Conservation (phyloP, 64 coral and sea anemone genomes). For the Catalaphyllia jardinei region DNA sequence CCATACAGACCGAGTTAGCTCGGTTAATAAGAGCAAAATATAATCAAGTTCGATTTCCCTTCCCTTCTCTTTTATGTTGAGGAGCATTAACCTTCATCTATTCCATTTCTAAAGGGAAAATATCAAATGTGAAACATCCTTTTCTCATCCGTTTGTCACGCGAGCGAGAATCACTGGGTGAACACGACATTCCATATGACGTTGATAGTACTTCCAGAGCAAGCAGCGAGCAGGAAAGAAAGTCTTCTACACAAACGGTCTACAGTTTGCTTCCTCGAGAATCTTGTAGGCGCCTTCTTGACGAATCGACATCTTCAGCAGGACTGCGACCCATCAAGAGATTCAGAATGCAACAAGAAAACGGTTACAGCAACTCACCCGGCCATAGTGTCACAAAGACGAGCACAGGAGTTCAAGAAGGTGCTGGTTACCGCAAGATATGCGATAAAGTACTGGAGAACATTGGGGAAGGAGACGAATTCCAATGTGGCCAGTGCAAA, state of each 20-base stretch:
- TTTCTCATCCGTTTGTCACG: neutral
- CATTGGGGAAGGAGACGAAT: constrained; percentile 7
- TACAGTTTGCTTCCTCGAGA: neutral
- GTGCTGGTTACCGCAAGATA: neutral
- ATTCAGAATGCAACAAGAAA: neutral
- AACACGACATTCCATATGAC: neutral
- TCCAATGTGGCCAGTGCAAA: constrained; percentile 57
- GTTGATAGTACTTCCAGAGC: neutral
- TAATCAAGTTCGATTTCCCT: too few relatives aligned
- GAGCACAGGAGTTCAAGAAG: neutral
- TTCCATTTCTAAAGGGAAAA: neutral
- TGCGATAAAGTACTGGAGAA: constrained; percentile 7
- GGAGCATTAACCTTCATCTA: neutral
- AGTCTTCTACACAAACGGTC: neutral
- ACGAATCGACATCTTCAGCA: neutral
- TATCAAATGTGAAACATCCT: neutral
- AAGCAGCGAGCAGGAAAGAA: neutral
- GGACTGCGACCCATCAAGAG: constrained; percentile 4
- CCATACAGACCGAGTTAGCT: too few relatives aligned
- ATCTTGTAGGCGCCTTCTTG: neutral
- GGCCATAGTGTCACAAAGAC: neutral
- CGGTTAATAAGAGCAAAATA: too few relatives aligned
- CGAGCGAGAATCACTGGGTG: neutral
- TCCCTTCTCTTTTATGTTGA: too few relatives aligned
- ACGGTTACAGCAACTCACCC: neutral